Evolutionary conservation across 2,113 vertebrate species (phyloP).

Genomic region (Phylloscopus whistleri): DNA sequence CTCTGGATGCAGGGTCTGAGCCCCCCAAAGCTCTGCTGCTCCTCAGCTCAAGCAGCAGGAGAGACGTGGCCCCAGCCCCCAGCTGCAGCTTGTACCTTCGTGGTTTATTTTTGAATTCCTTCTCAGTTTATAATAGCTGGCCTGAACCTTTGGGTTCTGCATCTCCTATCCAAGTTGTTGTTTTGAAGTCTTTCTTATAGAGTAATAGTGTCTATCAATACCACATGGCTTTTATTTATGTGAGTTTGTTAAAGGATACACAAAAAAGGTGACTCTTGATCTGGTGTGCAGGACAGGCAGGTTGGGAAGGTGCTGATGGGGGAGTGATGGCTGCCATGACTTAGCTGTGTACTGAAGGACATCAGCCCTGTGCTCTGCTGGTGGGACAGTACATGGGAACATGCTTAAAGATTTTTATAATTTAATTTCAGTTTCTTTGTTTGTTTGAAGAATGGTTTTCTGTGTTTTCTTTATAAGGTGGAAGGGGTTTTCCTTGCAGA

Average conservation of each 20-base stretch:
- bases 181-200: slow-evolving; percentile 8
- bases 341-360: neutral
- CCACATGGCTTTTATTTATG: slow-evolving; percentile 33
- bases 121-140: slow-evolving; percentile 14
- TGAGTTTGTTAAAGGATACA: neutral
- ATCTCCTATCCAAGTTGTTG: neutral
- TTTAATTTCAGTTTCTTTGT: neutral
- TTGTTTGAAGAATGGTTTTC: neutral
- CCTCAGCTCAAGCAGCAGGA: accelerated
- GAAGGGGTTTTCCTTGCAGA: neutral
- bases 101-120: slow-evolving; percentile 44
- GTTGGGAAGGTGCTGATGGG: neutral
- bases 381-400: neutral
- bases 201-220: slow-evolving; percentile 1
- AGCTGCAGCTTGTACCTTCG: neutral
- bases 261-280: slow-evolving; percentile 34
- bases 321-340: neutral
- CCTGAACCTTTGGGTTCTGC: neutral
- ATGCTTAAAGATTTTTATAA: neutral
- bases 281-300: neutral
- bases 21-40: neutral
- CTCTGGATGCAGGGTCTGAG: neutral
- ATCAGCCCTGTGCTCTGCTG: neutral
- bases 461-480: neutral
- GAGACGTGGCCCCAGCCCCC: accelerated